Evolutionary conservation across 2,797 vertebrate species (phyloP).

Genomic region (Carcharodon carcharias): DNA sequence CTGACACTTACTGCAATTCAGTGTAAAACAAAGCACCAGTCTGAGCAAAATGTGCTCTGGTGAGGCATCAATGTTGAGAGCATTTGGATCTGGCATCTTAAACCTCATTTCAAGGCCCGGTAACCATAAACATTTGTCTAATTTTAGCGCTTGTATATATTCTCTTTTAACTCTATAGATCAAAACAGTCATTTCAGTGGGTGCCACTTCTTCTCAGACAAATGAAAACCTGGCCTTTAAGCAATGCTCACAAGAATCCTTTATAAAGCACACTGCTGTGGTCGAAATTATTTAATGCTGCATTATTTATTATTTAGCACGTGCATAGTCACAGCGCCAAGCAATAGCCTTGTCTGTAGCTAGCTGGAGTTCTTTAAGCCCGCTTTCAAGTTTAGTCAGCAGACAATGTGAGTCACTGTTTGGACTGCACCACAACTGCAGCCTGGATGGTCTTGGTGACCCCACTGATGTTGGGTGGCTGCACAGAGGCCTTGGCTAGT

Average conservation of each 20-base stretch:
- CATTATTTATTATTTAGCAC: too few species aligned
- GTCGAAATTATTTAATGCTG: not conserved
- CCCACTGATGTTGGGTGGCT: too few species aligned
- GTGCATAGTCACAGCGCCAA: too few species aligned
- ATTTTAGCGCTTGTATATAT: not conserved
- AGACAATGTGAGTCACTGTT: too few species aligned
- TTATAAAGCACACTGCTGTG: not conserved
- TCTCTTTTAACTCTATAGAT: not conserved
- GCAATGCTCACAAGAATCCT: not conserved
- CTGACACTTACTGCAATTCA: constrained; percentile 14
- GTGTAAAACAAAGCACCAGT: not conserved
- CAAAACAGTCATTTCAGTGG: not conserved
- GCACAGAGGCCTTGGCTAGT: too few species aligned
- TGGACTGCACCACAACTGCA: too few species aligned
- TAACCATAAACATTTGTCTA: not conserved
- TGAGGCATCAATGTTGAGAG: not conserved
- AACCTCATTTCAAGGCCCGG: not conserved
- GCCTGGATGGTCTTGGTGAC: too few species aligned
- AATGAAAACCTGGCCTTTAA: not conserved
- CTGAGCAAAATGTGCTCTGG: not conserved
- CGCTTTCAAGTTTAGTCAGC: too few species aligned
- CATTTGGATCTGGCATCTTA: not conserved
- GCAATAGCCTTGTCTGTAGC: too few species aligned
- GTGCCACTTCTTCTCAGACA: not conserved
- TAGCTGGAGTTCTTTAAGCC: too few species aligned